These are phyloP conservation scores for Holcopasites calliopsidis DNA, from an alignment of 1,140 invertebrate species.

Conservation along the genomic window DNA sequence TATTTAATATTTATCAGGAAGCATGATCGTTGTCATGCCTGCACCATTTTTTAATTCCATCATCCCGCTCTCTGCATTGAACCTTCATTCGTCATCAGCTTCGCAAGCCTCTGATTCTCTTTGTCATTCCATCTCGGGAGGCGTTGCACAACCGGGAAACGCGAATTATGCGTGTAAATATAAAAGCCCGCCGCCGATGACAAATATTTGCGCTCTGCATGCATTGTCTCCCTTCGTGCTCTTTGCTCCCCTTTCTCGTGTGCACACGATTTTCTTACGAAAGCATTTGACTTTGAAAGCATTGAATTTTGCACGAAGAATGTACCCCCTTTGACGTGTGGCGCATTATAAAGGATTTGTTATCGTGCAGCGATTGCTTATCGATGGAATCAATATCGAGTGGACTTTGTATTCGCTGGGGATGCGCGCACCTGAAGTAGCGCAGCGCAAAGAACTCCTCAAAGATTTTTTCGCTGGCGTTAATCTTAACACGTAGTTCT, in stretches of 20 bases:
- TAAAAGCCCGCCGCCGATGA: neutral
- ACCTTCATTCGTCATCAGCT: neutral
- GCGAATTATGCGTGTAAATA: constrained; percentile 19
- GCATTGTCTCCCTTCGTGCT: constrained; percentile 2
- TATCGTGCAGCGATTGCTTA: constrained; percentile 21
- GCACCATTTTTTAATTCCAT: neutral
- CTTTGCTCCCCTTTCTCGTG: neutral
- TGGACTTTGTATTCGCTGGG: constrained; percentile 13
- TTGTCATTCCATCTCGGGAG: neutral
- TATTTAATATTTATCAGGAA: too few species aligned
- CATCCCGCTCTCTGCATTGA: neutral
- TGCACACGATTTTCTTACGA: neutral
- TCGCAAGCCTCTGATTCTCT: neutral
- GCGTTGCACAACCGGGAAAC: constrained; percentile 16
- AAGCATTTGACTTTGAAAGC: too few species aligned
- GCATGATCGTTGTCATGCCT: too few species aligned
- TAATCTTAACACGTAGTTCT: too few species aligned
- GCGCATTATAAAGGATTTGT: too few species aligned
- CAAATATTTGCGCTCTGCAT: constrained; percentile 22
- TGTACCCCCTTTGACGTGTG: too few species aligned
- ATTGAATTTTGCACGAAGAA: too few species aligned
- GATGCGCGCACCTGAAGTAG: too few species aligned
- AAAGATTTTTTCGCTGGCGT: too few species aligned
- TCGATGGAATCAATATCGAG: constrained; percentile 30
- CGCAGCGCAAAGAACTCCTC: too few species aligned